A percentile compares a stretch with the other conserved stretches of the same genome.
phyloP scores from a whole-genome alignment of 2,888 invertebrate genomes.

The Chaetogeoica ovagalla region DNA sequence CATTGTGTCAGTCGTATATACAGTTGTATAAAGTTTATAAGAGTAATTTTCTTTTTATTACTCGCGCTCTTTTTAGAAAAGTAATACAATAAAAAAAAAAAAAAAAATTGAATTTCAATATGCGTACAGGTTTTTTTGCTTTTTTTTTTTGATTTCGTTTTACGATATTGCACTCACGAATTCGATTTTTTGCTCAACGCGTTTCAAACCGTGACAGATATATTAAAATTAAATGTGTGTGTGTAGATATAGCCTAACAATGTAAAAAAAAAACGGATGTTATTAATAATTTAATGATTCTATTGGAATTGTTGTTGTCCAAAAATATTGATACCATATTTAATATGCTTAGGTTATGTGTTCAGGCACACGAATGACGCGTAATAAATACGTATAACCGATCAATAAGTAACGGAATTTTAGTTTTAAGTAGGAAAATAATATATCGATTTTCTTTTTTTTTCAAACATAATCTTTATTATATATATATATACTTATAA shows the following conservation, averaged over 20 bases:
- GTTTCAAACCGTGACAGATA: no score
- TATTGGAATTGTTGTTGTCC: not conserved
- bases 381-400: not conserved
- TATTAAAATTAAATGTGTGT: not conserved
- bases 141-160: no score
- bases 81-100: no score
- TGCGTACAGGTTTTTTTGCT: no score
- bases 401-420: constrained; percentile 12
- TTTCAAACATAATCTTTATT: not conserved
- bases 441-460: not conserved
- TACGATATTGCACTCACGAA: no score
- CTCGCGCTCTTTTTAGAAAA: not conserved
- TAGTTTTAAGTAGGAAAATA: not conserved
- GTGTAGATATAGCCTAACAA: not conserved
- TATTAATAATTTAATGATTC: not conserved
- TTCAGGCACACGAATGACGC: no score
- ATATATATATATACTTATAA: not conserved
- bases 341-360: not conserved
- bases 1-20: no score
- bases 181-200: no score
- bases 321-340: not conserved
- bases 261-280: not conserved
- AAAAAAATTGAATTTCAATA: not conserved
- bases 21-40: no score
- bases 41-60: no score